These are phyloP conservation scores for Melipona beecheii DNA, from an alignment of 2,888 invertebrate genomes.

Conservation along the genomic window DNA sequence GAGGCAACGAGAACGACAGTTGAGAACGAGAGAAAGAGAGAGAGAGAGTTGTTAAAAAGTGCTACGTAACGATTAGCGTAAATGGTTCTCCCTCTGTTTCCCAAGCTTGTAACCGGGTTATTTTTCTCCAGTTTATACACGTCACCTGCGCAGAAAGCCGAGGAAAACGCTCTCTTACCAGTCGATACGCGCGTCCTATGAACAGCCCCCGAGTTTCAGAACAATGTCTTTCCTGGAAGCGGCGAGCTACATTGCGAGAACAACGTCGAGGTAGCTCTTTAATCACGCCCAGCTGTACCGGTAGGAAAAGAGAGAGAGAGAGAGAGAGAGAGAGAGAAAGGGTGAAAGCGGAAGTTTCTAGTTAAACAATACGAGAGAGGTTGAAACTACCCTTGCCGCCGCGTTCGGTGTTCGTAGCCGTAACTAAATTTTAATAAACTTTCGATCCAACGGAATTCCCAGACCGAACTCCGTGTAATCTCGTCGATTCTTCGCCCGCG, in stretches of 20 bases:
- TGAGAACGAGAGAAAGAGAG: background rate
- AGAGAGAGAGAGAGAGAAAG: background rate
- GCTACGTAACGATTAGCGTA: conserved; percentile 51
- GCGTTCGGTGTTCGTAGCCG: conserved; percentile 20
- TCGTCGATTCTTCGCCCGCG: background rate
- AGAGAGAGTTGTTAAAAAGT: conserved; percentile 14
- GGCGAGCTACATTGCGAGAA: conserved; percentile 63
- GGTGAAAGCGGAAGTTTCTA: conserved; percentile 52
- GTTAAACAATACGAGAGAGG: conserved; percentile 65
- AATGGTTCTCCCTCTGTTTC: conserved; percentile 14
- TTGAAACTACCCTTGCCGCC: conserved; percentile 50
- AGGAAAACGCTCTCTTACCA: conserved; percentile 36
- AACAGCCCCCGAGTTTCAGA: conserved; percentile 44
- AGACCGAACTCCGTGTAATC: conserved; percentile 4
- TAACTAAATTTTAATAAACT: conserved; percentile 54
- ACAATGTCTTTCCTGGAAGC: conserved; percentile 66
- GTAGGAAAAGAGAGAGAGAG: background rate
- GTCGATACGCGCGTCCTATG: conserved; percentile 58
- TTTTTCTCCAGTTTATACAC: conserved; percentile 54
- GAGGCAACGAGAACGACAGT: no score
- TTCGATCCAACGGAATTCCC: conserved; percentile 29
- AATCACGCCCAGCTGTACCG: conserved; percentile 58
- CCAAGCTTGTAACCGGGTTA: conserved; percentile 34
- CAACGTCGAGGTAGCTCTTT: conserved; percentile 62
- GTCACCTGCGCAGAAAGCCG: conserved; percentile 19